phyloP scores from a whole-genome alignment of 37 sponge, comb jelly and placozoan genomes.

The Aplysina aerophoba region DNA sequence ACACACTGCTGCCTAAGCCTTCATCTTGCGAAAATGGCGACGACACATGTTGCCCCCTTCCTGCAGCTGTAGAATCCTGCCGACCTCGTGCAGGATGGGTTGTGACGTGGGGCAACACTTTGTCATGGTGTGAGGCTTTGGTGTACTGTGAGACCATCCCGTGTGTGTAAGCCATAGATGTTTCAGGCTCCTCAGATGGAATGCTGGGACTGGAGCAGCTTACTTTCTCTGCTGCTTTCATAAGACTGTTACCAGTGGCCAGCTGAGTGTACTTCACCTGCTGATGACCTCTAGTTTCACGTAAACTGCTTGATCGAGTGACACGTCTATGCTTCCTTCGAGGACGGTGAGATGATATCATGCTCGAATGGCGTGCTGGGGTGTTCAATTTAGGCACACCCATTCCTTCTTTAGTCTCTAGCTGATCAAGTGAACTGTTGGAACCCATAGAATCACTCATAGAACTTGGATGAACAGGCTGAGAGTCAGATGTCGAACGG shows the following conservation, averaged over 20 bases:
- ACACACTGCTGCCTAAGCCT: slow-evolving; percentile 24
- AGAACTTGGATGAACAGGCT: background rate
- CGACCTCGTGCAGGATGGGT: too few relatives aligned
- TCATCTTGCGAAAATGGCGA: background rate
- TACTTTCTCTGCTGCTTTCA: too few relatives aligned
- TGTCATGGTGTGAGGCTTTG: too few relatives aligned
- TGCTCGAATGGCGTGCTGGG: background rate
- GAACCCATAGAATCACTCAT: slow-evolving; percentile 5
- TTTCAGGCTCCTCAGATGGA: too few relatives aligned
- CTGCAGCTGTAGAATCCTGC: too few relatives aligned
- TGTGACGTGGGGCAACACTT: too few relatives aligned
- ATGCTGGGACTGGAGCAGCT: too few relatives aligned
- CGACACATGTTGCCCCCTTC: background rate
- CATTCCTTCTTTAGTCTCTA: background rate
- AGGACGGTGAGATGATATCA: background rate
- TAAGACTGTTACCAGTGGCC: too few relatives aligned
- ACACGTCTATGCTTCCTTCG: slow-evolving; percentile 2
- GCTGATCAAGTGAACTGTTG: slow-evolving; percentile 23
- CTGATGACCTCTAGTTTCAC: background rate
- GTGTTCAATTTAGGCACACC: background rate
- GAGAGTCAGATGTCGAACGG: background rate
- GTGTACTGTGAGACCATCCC: too few relatives aligned
- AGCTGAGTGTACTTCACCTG: too few relatives aligned
- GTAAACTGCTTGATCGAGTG: slow-evolving; percentile 3
- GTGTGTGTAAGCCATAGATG: too few relatives aligned